phyloP scores from a whole-genome alignment of 2,888 invertebrate species.

The Dicyrtoma fusca region DNA sequence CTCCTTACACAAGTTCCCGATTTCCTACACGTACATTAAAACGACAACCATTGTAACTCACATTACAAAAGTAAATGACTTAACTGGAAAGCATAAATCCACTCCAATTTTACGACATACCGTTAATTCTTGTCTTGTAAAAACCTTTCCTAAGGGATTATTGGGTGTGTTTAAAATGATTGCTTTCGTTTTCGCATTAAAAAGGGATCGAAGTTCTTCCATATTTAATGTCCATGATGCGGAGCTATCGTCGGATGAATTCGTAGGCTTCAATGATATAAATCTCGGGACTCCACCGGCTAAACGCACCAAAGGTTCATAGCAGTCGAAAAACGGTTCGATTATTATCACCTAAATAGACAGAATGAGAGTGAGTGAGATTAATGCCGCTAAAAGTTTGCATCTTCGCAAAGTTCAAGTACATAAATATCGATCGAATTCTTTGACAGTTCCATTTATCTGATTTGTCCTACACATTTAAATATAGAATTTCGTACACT shows the following conservation, averaged over 20 bases:
- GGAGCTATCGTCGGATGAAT: conserved; percentile 65
- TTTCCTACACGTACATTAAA: conserved; percentile 62
- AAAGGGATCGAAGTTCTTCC: conserved; percentile 75
- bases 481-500: no score
- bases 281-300: conserved; percentile 86
- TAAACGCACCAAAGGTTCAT: conserved; percentile 61
- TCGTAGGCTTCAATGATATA: conserved; percentile 80
- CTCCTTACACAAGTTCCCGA: conserved; percentile 88
- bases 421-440: not conserved
- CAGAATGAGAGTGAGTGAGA: not conserved
- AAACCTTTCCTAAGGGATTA: conserved; percentile 95
- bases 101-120: conserved; percentile 36
- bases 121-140: conserved; percentile 66
- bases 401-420: not conserved
- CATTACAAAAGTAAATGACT: not conserved
- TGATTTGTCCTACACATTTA: no score
- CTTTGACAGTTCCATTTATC: not conserved
- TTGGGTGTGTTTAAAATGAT: conserved; percentile 97
- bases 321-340: conserved; percentile 55
- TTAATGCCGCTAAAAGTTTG: no score
- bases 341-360: conserved; percentile 53
- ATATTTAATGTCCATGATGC: conserved; percentile 89
- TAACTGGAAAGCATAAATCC: not conserved
- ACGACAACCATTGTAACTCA: not conserved
- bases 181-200: conserved; percentile 88